Evolutionary conservation across 1,140 invertebrate species (phyloP).

Genomic region (Brachionus calyciflorus): DNA sequence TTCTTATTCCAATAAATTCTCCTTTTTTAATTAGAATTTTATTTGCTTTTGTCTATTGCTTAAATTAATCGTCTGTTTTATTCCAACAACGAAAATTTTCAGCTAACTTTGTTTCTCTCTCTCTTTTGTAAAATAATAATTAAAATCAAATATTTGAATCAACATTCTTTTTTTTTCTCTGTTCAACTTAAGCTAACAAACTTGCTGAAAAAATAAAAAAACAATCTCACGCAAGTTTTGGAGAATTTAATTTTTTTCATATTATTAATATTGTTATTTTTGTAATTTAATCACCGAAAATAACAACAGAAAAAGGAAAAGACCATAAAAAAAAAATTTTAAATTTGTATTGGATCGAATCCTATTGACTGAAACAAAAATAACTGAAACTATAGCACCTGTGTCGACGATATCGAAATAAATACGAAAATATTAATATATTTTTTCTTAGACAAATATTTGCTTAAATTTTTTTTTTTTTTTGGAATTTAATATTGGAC

Average conservation of each 20-base stretch:
- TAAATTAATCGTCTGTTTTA: constrained; percentile 12
- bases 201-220: neutral
- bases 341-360: constrained; percentile 30
- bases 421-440: neutral
- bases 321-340: constrained; percentile 21
- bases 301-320: neutral
- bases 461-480: neutral
- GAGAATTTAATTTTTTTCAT: neutral
- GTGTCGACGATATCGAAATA: neutral
- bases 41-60: neutral
- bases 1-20: too few species aligned
- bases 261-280: constrained; percentile 4
- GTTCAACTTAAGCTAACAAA: constrained; percentile 1
- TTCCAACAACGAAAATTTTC: neutral
- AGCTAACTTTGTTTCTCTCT: neutral
- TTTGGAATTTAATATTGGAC: constrained; percentile 40
- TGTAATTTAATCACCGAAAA: constrained; percentile 37
- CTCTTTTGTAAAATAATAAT: constrained; percentile 26
- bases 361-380: neutral
- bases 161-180: neutral
- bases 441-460: constrained; percentile 43
- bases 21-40: constrained; percentile 13
- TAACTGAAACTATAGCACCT: constrained; percentile 27
- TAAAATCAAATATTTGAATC: constrained; percentile 39
- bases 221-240: constrained; percentile 26